Evolutionary conservation across 2,888 invertebrate genomes (phyloP), one percentile per base, ranked within the genome.

Genomic region (Tanaodytes sp.): DNA sequence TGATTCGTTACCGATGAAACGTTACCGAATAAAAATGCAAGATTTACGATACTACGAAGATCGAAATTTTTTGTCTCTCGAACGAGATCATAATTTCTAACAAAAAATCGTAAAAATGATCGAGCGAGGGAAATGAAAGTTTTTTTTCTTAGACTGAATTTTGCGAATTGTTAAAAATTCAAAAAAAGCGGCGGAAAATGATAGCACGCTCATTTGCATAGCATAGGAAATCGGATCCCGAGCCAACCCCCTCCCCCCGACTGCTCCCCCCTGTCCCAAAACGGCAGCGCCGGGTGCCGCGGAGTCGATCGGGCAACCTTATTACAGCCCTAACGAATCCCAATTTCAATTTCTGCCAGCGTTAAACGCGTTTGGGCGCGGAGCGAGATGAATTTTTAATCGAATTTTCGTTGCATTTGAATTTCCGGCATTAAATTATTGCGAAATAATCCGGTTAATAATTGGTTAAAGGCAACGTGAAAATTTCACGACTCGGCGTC

Each of bases 381-480:
- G 45, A 57, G n/a, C 62, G 57, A 63, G 68, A 63, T 68, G 68
- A 68, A 68, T 68, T 68, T 68, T 68, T 68, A 58, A 68, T 68
- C 58, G 52, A 68, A 68, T 67, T 68, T 40, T 57, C 65, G 39
- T 52, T 62, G 64, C 70, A 59, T 68, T 62, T 52, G 58, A 63
- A 68, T 63, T 63, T 63, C 58, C 63, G 52, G 58, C 48, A 63
- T 63, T 69, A 52, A 63, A 63, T 69, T 63, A 63, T 63, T 69
- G 39, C 43, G 62, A 52, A 63, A 63, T 63, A 68, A 58, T 63
- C 31, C 39, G 48, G 23, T 69, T 69, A 58, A 65, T 61, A 45
- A 59, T 65, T 55, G 48, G 65, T 61, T 61, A 43, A 59, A 59
- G 57, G 45, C 61, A 43, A 62, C 37, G 40, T 11, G 62, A 57